Evolutionary conservation across 2,113 vertebrate species (phyloP).

Genomic region (Thunnus thynnus): DNA sequence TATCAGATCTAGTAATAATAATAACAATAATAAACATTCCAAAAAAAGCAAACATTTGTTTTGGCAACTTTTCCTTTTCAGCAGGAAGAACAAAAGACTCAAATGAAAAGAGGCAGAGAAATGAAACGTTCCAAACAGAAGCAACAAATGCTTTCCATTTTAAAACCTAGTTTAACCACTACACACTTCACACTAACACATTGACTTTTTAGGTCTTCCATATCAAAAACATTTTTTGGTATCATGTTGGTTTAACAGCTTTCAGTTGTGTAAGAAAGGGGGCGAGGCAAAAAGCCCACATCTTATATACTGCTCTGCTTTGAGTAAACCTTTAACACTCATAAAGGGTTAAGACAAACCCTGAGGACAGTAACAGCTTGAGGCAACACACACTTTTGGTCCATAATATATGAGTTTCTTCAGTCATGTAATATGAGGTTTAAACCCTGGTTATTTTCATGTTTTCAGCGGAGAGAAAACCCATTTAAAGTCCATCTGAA

Average conservation of each 20-base stretch:
- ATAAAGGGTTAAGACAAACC: conserved; percentile 45
- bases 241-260: conserved; percentile 60
- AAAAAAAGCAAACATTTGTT: conserved; percentile 70
- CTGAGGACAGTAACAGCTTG: conserved; percentile 46
- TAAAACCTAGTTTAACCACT: conserved; percentile 66
- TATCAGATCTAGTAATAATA: conserved; percentile 56
- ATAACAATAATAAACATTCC: conserved; percentile 53
- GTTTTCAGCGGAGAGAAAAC: background rate
- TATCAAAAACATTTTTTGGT: conserved; percentile 77
- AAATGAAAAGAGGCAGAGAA: conserved; percentile 56
- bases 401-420: background rate
- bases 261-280: conserved; percentile 29
- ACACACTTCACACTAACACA: conserved; percentile 70
- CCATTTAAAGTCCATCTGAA: conserved; percentile 7
- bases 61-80: conserved; percentile 58
- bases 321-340: conserved; percentile 70
- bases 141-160: conserved; percentile 49
- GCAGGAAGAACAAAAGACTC: conserved; percentile 54
- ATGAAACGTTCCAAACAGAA: conserved; percentile 70
- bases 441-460: background rate
- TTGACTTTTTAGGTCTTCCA: conserved; percentile 41
- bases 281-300: background rate
- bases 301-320: conserved; percentile 47
- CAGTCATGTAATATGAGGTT: background rate
- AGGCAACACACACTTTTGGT: conserved; percentile 9